Evolutionary conservation across 2,113 vertebrate genomes (phyloP).

Genomic region (Notothenia rossii): DNA sequence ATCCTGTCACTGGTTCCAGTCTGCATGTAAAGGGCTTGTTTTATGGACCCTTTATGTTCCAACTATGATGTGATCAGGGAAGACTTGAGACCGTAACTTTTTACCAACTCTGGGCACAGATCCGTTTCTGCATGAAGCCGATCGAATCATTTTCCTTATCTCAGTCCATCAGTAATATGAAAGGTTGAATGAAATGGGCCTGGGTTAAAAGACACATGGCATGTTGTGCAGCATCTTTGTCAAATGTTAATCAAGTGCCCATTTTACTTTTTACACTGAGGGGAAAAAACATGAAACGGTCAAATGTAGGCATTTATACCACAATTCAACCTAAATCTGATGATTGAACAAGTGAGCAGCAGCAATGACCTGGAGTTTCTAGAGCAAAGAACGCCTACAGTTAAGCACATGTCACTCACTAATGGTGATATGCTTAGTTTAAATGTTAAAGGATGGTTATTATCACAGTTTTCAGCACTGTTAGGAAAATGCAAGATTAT

Average conservation of each 20-base stretch:
- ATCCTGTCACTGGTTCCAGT: neutral
- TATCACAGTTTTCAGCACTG: slow-evolving; percentile 42
- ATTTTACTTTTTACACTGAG: neutral
- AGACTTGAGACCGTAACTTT: slow-evolving; percentile 17
- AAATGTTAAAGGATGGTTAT: slow-evolving; percentile 56
- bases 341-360: slow-evolving; percentile 21
- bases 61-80: neutral
- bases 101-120: neutral
- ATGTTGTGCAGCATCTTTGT: slow-evolving; percentile 11
- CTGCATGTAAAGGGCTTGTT: neutral
- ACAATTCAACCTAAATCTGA: neutral
- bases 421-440: slow-evolving; percentile 41
- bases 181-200: neutral
- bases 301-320: slow-evolving; percentile 23
- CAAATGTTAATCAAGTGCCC: neutral
- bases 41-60: neutral
- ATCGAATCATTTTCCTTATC: slow-evolving; percentile 2
- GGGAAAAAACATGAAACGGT: neutral
- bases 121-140: neutral
- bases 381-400: slow-evolving; percentile 47
- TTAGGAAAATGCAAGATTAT: slow-evolving; percentile 49
- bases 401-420: slow-evolving; percentile 45
- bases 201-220: neutral
- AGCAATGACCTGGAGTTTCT: slow-evolving; percentile 31
- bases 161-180: neutral